Conservation (phyloP, 2,113 vertebrate genomes). For the Anas platyrhynchos region DNA sequence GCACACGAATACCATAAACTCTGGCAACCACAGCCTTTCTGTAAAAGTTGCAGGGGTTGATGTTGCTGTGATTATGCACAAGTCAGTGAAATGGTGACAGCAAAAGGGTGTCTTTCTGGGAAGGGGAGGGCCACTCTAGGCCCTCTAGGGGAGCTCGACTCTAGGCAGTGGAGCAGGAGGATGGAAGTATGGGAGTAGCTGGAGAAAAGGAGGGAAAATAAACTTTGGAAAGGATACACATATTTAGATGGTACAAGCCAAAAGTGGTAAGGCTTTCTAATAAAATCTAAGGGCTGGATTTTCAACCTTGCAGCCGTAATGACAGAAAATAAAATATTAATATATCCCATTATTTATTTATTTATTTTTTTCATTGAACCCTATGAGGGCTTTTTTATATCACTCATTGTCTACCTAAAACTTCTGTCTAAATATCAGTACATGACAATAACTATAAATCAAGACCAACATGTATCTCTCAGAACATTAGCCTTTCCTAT, state of each 20-base stretch:
- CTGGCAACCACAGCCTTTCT: not conserved
- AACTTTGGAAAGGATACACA: not conserved
- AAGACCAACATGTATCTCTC: not conserved
- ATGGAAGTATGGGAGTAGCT: accelerated
- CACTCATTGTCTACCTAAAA: not conserved
- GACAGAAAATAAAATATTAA: constrained; percentile 17
- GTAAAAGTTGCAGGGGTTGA: not conserved
- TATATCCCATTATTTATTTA: not conserved
- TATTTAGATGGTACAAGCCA: not conserved
- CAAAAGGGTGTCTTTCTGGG: not conserved
- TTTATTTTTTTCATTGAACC: not conserved
- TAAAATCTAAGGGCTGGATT: not conserved
- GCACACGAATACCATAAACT: accelerated
- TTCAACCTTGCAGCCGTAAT: not conserved
- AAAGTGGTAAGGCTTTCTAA: not conserved
- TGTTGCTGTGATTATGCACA: not conserved
- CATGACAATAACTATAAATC: constrained; percentile 25
- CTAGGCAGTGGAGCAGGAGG: not conserved
- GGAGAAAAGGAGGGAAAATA: not conserved
- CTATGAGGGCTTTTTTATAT: not conserved
- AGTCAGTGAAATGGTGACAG: not conserved
- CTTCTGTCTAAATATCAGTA: constrained; percentile 31
- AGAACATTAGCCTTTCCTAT: not conserved
- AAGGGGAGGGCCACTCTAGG: accelerated
- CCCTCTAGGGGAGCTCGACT: too few relatives aligned